Percentiles rank a stretch among this genome's conserved stretches.
Conservation (phyloP, 2,888 invertebrate genomes). For the Diploptera punctata region DNA sequence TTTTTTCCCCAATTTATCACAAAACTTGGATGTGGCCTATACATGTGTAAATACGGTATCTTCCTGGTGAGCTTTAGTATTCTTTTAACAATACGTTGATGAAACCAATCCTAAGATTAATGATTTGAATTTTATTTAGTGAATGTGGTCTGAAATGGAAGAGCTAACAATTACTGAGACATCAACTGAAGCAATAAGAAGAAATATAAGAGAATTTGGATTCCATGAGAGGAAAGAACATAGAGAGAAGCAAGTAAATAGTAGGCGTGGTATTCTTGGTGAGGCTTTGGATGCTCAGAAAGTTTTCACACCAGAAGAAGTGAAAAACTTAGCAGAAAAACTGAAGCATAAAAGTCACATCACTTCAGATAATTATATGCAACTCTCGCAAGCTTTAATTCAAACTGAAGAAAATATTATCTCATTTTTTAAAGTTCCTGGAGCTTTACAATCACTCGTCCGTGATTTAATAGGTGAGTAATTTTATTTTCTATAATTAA, state of each 20-base stretch:
- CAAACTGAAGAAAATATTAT: slow-evolving; percentile 55
- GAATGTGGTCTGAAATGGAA: too few species aligned
- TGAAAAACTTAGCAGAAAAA: slow-evolving; percentile 26
- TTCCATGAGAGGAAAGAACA: neutral
- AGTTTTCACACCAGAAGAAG: neutral
- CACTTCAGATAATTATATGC: slow-evolving; percentile 50
- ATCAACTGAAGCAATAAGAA: neutral
- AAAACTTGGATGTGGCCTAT: too few species aligned
- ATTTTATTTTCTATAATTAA: neutral
- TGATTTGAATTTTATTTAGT: too few species aligned
- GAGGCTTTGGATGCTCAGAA: neutral
- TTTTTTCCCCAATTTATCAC: too few species aligned
- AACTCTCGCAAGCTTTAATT: slow-evolving; percentile 55
- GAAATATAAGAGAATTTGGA: neutral
- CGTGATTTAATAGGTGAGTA: slow-evolving; percentile 58
- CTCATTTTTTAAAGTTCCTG: slow-evolving; percentile 53
- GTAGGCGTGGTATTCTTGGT: slow-evolving; percentile 1
- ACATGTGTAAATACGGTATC: too few species aligned
- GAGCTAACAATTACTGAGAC: neutral
- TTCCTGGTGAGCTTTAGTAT: too few species aligned
- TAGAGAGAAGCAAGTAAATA: neutral
- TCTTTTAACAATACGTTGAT: too few species aligned
- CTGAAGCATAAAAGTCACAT: slow-evolving; percentile 34
- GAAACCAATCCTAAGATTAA: too few species aligned
- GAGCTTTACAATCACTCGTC: slow-evolving; percentile 59